Percentiles rank a stretch among this genome's conserved stretches.
Evolutionary conservation across 2,888 invertebrate genomes (phyloP).

Genomic region (Leucozona laternaria): DNA sequence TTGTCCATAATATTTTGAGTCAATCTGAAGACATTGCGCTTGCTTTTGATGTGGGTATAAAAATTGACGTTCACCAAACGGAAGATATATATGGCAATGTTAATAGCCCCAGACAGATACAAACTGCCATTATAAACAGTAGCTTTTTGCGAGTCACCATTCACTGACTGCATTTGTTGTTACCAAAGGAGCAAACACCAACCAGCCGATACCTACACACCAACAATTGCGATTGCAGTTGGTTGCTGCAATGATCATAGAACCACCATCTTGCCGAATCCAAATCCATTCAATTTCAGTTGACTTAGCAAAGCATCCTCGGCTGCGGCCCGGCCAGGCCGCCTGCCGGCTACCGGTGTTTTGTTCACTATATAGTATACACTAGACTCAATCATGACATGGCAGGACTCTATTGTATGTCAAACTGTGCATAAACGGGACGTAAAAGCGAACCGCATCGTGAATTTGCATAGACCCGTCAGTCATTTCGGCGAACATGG

Average conservation of each 20-base stretch:
- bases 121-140: constrained; percentile 71
- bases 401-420: constrained; percentile 76
- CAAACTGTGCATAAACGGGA: constrained; percentile 72
- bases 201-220: not conserved
- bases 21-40: constrained; percentile 46
- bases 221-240: constrained; percentile 23
- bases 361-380: constrained; percentile 55
- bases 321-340: not conserved
- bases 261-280: constrained; percentile 58
- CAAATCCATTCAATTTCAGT: constrained; percentile 74
- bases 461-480: constrained; percentile 76
- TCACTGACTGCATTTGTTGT: constrained; percentile 38
- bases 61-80: constrained; percentile 56
- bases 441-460: constrained; percentile 73
- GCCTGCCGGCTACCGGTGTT: constrained; percentile 65
- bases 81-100: constrained; percentile 67
- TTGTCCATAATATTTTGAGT: constrained; percentile 21
- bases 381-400: constrained; percentile 76
- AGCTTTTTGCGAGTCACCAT: constrained; percentile 41
- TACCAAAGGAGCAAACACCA: constrained; percentile 3
- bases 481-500: constrained; percentile 66
- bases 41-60: constrained; percentile 66
- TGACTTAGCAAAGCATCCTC: constrained; percentile 44
- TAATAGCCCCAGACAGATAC: constrained; percentile 73
- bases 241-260: constrained; percentile 37